Base-by-base conservation (phyloP, 2,888 invertebrate genomes). In the Rhorus exstirpatorius region DNA sequence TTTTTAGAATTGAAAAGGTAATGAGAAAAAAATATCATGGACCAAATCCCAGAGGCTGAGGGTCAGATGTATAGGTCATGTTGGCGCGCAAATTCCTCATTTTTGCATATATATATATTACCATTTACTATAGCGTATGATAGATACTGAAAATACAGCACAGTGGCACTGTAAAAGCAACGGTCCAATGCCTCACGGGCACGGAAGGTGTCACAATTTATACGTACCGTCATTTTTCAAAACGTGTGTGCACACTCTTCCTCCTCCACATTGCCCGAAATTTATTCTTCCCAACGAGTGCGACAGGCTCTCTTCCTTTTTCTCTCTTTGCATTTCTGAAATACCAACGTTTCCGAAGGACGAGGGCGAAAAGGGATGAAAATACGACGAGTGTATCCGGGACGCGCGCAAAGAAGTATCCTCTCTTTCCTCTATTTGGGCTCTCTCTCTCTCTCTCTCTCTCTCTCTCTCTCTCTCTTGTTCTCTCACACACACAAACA, bases 181-280 rank as follows among this genome's bases (percentile, higher is more conserved):
- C 79, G 76, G 70, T 71, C 75, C 83, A 81, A 85, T 86, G 86
- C 85, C 88, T 83, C 78, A 70, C 75, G 88, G 88, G 87, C 87
- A 81, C 81, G 83, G 78, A 87, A 86, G 81, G 86, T 86, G 89
- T 88, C 89, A 85, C 85, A 86, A 86, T 88, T 89, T 87, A 88
- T 89, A 89, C 86, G 83, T 83, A 85, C 82, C 85, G 85, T 89
- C 88, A 89, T 89, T 88, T 89, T 88, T 89, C 89, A 89, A 85
- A 84, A 87, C 88, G 86, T 84, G 68, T 74, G 63, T 68, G 76
- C 76, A 38, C 76, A 24, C 26, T 19, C 63, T 14, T 21, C 53
- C 60, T 26, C 19, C n/a, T 10, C 21, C 35, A 60, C 46, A 71
- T 46, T 61, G 49, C 67, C 44, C 38, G 77, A 70, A 88, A 86